These are phyloP conservation scores for Drosophila subobscura DNA, from an alignment of 1,140 invertebrate species.

Conservation along the genomic window DNA sequence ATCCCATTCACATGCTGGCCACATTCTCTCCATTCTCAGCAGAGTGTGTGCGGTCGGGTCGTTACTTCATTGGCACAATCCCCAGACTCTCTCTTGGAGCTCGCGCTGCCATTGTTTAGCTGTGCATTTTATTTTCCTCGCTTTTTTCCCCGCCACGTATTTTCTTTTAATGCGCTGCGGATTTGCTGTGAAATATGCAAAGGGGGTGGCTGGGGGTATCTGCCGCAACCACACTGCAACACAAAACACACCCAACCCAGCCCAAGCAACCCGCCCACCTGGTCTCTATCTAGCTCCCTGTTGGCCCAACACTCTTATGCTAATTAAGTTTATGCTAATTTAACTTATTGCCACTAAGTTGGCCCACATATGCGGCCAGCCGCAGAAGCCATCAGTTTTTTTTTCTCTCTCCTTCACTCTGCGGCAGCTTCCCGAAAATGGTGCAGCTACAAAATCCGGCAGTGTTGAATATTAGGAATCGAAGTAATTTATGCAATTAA, in stretches of 20 bases:
- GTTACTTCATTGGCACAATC: constrained; percentile 80
- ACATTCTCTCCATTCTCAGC: neutral
- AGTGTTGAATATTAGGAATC: constrained; percentile 14
- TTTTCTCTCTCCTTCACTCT: neutral
- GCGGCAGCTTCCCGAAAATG: constrained; percentile 17
- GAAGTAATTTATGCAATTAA: constrained; percentile 68
- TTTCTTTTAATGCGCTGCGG: constrained; percentile 80
- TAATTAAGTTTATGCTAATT: constrained; percentile 82
- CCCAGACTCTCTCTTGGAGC: constrained; percentile 45
- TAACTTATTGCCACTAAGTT: constrained; percentile 82
- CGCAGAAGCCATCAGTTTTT: constrained; percentile 50
- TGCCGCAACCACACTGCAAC: too few relatives aligned
- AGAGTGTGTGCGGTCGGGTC: constrained; percentile 61
- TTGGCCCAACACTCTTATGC: constrained; percentile 78
- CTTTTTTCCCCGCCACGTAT: constrained; percentile 71
- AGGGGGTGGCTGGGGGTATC: neutral
- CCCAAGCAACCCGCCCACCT: constrained; percentile 19
- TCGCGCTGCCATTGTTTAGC: constrained; percentile 70
- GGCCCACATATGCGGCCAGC: constrained; percentile 79
- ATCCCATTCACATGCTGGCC: too few relatives aligned
- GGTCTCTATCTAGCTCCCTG: constrained; percentile 56
- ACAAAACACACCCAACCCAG: neutral
- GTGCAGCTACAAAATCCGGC: constrained; percentile 11
- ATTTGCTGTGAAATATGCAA: constrained; percentile 75
- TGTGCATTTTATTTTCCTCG: constrained; percentile 45